Evolutionary conservation across 2,888 invertebrate genomes (phyloP).

Genomic region (Subacronicta megacephala): DNA sequence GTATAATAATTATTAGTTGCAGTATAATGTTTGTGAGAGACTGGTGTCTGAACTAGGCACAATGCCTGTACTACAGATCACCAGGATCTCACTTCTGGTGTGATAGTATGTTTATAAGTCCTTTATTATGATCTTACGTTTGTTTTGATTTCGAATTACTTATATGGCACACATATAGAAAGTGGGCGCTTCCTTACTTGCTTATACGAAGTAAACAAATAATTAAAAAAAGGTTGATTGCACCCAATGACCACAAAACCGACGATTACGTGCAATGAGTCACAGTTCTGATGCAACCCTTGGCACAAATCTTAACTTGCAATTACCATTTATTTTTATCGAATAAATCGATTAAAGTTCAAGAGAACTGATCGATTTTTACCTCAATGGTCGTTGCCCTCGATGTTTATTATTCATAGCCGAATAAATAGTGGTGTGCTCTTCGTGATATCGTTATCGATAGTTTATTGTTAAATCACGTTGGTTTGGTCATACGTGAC

Average conservation of each 20-base stretch:
- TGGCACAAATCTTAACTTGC: constrained; percentile 24
- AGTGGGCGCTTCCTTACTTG: constrained; percentile 1
- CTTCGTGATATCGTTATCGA: constrained; percentile 49
- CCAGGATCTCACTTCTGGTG: too few relatives aligned
- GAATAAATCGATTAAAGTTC: constrained; percentile 38
- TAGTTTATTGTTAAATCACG: constrained; percentile 44
- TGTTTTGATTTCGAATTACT: background rate
- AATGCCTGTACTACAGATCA: too few relatives aligned
- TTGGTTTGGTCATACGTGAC: constrained; percentile 20
- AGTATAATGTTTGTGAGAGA: too few relatives aligned
- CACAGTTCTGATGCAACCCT: constrained; percentile 39
- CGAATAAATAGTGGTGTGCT: constrained; percentile 44
- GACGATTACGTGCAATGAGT: constrained; percentile 25
- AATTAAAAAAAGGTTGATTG: constrained; percentile 1
- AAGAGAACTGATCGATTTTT: constrained; percentile 49
- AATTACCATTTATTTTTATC: constrained; percentile 24
- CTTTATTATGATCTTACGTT: too few relatives aligned
- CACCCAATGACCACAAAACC: constrained; percentile 26
- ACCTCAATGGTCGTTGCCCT: constrained; percentile 52
- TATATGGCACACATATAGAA: constrained; percentile 8
- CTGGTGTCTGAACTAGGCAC: too few relatives aligned
- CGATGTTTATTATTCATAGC: constrained; percentile 44
- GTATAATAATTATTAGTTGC: too few relatives aligned
- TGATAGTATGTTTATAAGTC: too few relatives aligned
- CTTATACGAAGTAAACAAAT: constrained; percentile 13